phyloP scores from a whole-genome alignment of 1,140 invertebrate genomes.

The Portunus trituberculatus region DNA sequence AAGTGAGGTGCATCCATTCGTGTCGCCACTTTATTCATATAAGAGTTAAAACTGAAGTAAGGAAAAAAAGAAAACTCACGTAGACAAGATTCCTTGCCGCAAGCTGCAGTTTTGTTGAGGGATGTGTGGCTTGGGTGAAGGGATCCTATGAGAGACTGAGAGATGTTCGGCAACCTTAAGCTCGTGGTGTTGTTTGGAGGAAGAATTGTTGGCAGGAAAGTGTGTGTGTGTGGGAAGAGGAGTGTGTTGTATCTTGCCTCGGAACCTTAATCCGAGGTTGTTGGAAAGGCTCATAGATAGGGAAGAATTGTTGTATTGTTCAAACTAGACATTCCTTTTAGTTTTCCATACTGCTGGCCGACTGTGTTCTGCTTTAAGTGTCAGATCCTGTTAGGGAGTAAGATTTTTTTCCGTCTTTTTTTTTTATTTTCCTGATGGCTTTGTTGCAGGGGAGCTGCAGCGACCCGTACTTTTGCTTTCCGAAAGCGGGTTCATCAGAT shows the following conservation, averaged over 20 bases:
- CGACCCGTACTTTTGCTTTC: neutral
- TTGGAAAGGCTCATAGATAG: neutral
- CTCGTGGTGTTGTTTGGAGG: neutral
- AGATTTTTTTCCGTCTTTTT: no score
- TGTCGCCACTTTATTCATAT: neutral
- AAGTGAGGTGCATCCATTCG: neutral
- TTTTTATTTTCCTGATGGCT: slow-evolving; percentile 3
- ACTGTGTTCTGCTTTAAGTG: neutral
- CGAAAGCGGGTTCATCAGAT: neutral
- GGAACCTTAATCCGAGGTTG: no score
- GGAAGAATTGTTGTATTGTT: neutral
- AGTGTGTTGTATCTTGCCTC: neutral
- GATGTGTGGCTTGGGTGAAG: neutral
- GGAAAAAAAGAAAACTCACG: neutral
- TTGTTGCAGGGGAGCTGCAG: neutral
- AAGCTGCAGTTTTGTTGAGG: neutral
- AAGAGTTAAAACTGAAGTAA: neutral
- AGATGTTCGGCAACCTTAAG: neutral
- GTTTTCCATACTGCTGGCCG: neutral
- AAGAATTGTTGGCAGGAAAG: neutral
- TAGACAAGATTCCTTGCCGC: neutral
- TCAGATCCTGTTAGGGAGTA: slow-evolving; percentile 9
- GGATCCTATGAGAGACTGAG: neutral
- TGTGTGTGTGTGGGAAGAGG: neutral
- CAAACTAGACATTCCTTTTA: neutral